Evolutionary conservation across 2,888 invertebrate genomes (phyloP), one percentile per base, ranked within the genome.

Genomic region (Beris chalybata): DNA sequence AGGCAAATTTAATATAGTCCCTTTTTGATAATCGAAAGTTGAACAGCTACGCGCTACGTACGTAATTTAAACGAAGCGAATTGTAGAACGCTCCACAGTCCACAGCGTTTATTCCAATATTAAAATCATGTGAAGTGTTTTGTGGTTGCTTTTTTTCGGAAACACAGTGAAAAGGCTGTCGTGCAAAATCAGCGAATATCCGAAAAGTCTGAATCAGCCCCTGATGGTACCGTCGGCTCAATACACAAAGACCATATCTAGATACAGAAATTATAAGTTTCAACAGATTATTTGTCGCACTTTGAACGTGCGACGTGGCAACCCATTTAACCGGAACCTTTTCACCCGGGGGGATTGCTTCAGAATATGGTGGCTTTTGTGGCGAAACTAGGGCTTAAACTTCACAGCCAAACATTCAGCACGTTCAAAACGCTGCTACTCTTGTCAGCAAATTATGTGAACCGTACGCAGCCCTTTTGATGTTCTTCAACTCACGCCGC

Each of bases 251-350:
- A 38, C 38, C 38, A 57, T 9, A 38, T 38, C 38, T 38, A 38
- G 30, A 30, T 44, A 29, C 50, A 30, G 59, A 30, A 48, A 48
- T 30, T 13, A 59, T 59, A 47, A 44, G 31, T 13, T 58, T 59
- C 59, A 48, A 48, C 31, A 48, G 22, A 48, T 59, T 59, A 44
- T 59, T 59, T 59, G 59, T 59, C 57, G 43, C 57, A 44, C 29
- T 55, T 15, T 55, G 32, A 11, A n/a, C 12, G 31, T n/a, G n/a
- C 22, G 11, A 52, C 11, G n/a, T 32, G 55, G 31, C 22, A 15
- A 30, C 12, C 31, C 55, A 55, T 15, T 32, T 55, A 55, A 32
- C 32, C 55, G 15, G n/a, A 32, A 55, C 30, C 32, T 30, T n/a
- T 15, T 5, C n/a, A 32, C 22, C 31, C 11, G 32, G 30, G 32